These are phyloP conservation scores for Psophia crepitans DNA, from an alignment of 2,113 vertebrate species.

Conservation along the genomic window DNA sequence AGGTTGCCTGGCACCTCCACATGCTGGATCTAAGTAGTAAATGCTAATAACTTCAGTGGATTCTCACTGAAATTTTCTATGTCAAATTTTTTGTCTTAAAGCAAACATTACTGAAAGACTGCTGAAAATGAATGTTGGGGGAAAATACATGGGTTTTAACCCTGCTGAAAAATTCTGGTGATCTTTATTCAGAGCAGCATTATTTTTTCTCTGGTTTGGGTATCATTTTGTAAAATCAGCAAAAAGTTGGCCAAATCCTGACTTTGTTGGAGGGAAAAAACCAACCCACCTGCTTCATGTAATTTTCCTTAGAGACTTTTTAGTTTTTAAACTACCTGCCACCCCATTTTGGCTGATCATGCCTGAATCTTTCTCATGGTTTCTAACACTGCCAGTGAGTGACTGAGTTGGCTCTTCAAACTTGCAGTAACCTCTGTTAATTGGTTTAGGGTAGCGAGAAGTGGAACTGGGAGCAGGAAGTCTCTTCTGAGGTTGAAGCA, in stretches of 20 bases:
- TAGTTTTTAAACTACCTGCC: neutral
- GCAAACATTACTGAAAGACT: neutral
- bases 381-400: neutral
- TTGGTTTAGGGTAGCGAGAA: neutral
- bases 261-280: neutral
- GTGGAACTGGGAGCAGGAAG: neutral
- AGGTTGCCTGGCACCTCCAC: neutral
- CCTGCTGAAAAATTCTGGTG: neutral
- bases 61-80: neutral
- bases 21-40: neutral
- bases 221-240: neutral
- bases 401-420: neutral
- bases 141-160: neutral
- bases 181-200: neutral
- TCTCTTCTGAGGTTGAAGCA: neutral
- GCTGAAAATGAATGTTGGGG: neutral
- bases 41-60: neutral
- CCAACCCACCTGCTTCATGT: fast-evolving
- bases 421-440: neutral
- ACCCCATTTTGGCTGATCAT: neutral
- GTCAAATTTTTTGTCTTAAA: neutral
- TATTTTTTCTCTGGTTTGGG: neutral
- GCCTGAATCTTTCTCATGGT: neutral
- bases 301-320: neutral
- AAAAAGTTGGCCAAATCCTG: neutral